Conservation (phyloP, 1,140 invertebrate genomes). For the Sarcophaga peregrina region DNA sequence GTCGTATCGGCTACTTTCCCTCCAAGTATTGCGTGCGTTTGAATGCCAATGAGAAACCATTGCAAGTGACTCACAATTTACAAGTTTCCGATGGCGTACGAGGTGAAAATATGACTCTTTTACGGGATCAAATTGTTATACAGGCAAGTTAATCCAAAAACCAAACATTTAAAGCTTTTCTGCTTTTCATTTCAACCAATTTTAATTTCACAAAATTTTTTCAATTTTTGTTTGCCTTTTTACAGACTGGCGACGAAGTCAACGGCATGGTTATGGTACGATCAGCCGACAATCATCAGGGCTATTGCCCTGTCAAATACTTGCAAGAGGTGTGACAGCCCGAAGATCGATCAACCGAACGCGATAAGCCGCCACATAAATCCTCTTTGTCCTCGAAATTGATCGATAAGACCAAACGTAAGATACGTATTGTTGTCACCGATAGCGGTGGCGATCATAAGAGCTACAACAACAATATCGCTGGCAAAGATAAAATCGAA, state of each 20-base stretch:
- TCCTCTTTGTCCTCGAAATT: slow-evolving; percentile 58
- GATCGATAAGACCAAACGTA: slow-evolving; percentile 65
- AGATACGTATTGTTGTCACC: slow-evolving; percentile 64
- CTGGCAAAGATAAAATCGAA: slow-evolving; percentile 19
- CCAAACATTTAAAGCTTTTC: background rate
- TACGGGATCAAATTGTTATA: slow-evolving; percentile 80
- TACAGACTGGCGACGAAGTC: slow-evolving; percentile 83
- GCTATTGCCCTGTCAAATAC: slow-evolving; percentile 84
- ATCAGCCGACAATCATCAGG: slow-evolving; percentile 86
- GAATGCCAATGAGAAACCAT: slow-evolving; percentile 86
- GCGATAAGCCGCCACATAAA: slow-evolving; percentile 55
- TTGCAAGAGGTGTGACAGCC: slow-evolving; percentile 86
- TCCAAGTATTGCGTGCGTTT: slow-evolving; percentile 93
- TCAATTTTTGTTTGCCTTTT: background rate
- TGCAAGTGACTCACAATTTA: slow-evolving; percentile 82
- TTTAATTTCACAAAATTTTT: background rate
- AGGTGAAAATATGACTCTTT: slow-evolving; percentile 72
- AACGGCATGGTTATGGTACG: slow-evolving; percentile 93
- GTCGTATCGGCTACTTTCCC: slow-evolving; percentile 92
- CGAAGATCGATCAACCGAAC: slow-evolving; percentile 63
- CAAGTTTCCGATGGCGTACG: slow-evolving; percentile 75
- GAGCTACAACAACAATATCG: slow-evolving; percentile 41
- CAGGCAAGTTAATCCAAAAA: slow-evolving; percentile 66
- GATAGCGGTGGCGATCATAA: slow-evolving; percentile 50
- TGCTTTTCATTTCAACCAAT: background rate